Percentiles rank a stretch among this genome's conserved stretches.
These are phyloP conservation scores for Zapornia atra DNA, from an alignment of 2,113 vertebrate genomes.

Conservation along the genomic window DNA sequence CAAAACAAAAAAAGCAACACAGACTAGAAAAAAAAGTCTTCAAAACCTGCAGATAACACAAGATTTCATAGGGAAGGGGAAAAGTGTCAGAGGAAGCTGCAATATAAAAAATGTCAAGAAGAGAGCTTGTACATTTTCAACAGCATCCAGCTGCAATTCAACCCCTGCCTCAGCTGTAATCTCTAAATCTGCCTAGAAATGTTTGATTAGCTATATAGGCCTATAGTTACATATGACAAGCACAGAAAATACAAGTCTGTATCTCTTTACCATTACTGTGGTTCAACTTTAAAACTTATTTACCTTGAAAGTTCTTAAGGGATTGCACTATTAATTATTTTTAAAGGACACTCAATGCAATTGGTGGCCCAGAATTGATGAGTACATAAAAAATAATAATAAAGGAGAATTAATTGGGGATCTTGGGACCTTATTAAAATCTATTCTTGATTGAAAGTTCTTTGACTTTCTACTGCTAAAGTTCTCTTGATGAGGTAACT, in stretches of 20 bases:
- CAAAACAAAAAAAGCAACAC: slow-evolving; percentile 27
- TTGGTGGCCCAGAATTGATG: slow-evolving; percentile 51
- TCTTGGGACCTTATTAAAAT: slow-evolving; percentile 68
- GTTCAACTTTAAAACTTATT: slow-evolving; percentile 44
- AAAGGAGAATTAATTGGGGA: slow-evolving; percentile 66
- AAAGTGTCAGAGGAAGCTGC: slow-evolving; percentile 46
- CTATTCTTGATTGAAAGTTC: slow-evolving; percentile 42
- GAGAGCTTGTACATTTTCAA: slow-evolving; percentile 52
- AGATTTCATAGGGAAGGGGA: slow-evolving; percentile 40
- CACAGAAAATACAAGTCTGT: not conserved
- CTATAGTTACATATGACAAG: not conserved
- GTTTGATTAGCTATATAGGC: not conserved
- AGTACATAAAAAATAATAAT: slow-evolving; percentile 30
- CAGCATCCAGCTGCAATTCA: slow-evolving; percentile 63
- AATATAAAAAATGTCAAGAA: slow-evolving; percentile 39
- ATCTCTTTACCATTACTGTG: not conserved
- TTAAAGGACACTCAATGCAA: slow-evolving; percentile 52
- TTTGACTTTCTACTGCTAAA: slow-evolving; percentile 30
- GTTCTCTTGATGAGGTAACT: not conserved
- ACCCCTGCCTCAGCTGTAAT: slow-evolving; percentile 47
- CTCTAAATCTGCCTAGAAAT: slow-evolving; percentile 35
- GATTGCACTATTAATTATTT: slow-evolving; percentile 67
- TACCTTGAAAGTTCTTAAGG: slow-evolving; percentile 57
- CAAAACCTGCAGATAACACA: slow-evolving; percentile 60
- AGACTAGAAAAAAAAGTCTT: slow-evolving; percentile 14